Percentiles rank a stretch among this genome's conserved stretches.
Conservation (phyloP, 1,140 invertebrate species). For the Drosophila neocordata region DNA sequence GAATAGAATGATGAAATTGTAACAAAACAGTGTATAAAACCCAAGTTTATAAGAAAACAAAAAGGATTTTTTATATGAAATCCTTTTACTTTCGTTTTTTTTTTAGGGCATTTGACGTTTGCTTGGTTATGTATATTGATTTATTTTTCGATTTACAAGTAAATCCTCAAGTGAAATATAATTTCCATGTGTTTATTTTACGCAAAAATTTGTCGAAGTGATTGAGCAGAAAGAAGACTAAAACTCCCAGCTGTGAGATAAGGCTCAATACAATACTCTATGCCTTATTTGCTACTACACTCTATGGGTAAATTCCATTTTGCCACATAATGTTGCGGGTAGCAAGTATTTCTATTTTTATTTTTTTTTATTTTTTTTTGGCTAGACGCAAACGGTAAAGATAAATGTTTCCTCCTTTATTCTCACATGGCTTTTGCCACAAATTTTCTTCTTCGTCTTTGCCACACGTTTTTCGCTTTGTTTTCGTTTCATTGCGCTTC, state of each 20-base stretch:
- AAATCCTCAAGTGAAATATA: slow-evolving; percentile 71
- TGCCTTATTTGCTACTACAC: slow-evolving; percentile 15
- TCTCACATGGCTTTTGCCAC: slow-evolving; percentile 8
- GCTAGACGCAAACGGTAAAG: slow-evolving; percentile 28
- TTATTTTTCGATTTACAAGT: slow-evolving; percentile 71
- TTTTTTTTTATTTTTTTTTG: slow-evolving; percentile 17
- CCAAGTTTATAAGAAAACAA: neutral
- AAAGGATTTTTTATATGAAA: too few species aligned
- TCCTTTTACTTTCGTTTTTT: too few species aligned
- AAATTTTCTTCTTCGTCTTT: slow-evolving; percentile 9
- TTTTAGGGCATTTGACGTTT: too few species aligned
- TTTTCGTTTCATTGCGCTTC: slow-evolving; percentile 25
- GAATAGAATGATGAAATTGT: slow-evolving; percentile 49
- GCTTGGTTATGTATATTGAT: slow-evolving; percentile 37
- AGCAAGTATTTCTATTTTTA: neutral
- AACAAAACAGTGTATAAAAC: slow-evolving; percentile 51
- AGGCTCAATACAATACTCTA: slow-evolving; percentile 23
- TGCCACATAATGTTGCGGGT: slow-evolving; percentile 19
- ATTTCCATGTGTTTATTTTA: slow-evolving; percentile 73
- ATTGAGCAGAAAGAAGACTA: slow-evolving; percentile 50
- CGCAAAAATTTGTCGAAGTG: slow-evolving; percentile 48
- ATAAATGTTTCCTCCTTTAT: slow-evolving; percentile 34
- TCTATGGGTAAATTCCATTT: slow-evolving; percentile 31
- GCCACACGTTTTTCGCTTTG: slow-evolving; percentile 28
- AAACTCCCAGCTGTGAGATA: slow-evolving; percentile 8